Conservation (phyloP, 2,113 vertebrate species). For the Heteronetta atricapilla region DNA sequence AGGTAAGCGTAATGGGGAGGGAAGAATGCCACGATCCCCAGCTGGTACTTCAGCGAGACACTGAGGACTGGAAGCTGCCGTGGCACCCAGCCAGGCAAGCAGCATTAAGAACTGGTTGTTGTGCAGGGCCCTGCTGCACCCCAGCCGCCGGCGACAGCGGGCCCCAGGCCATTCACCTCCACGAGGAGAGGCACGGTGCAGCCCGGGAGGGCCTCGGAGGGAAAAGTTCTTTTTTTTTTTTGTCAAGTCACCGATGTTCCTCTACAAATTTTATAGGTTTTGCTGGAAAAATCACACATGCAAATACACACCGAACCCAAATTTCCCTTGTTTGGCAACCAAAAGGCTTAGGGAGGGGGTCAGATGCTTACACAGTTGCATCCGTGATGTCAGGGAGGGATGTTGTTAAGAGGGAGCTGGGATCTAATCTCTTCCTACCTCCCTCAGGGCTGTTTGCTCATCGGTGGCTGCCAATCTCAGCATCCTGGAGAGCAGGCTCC, state of each 20-base stretch:
- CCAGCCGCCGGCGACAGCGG: neutral
- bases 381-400: neutral
- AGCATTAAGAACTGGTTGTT: constrained; percentile 56
- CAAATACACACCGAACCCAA: neutral
- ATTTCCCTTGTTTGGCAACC: neutral
- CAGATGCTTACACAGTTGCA: neutral
- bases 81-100: constrained; percentile 55
- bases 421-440: neutral
- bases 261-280: neutral
- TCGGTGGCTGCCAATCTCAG: neutral
- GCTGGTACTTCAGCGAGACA: constrained; percentile 53
- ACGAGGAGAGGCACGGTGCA: neutral
- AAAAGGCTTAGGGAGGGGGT: neutral
- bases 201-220: rapidly evolving
- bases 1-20: neutral
- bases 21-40: constrained; percentile 51
- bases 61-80: constrained; percentile 24
- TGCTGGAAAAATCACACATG: neutral
- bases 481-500: neutral
- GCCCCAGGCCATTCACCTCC: rapidly evolving
- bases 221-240: neutral
- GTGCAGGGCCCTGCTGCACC: neutral
- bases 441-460: neutral
- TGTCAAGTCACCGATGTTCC: neutral
- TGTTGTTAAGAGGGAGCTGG: neutral